Evolutionary conservation across 2,797 vertebrate species (phyloP), one percentile per base, ranked within the genome.

Genomic region (Acanthornis magna): DNA sequence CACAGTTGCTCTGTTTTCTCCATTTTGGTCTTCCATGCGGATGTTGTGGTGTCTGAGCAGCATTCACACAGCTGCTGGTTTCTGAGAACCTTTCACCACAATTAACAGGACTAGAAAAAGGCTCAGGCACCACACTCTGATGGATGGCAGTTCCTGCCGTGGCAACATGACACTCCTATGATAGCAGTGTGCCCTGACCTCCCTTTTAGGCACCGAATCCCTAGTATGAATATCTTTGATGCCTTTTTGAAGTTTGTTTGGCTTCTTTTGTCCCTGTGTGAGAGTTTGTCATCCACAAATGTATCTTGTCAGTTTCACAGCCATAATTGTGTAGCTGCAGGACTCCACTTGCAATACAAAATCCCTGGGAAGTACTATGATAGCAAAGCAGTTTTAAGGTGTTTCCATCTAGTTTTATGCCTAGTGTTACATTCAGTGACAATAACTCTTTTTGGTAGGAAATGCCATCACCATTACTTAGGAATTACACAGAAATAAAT

Each of bases 161-260:
- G 43, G 50, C 77, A 79, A 36, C 21, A 6, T 5, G 11, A 51
- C 2, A 1, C 23, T 67, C 9, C 42, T 53, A 5, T 0, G 4
- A 15, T 29, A 45, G 53, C 10, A 58, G 23, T 16, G 30, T 60
- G 16, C 10, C 27, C 20, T 21, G 4, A 10, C 8, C 8, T 23
- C 13, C 38, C 45, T 68, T 22, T 12, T 57, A 58, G 34, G 51
- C 36, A 21, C 27, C 2, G 7, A 9, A 40, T 82, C 5, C 11
- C 14, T 34, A 32, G 23, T 22, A 14, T 42, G 30, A 53, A 13
- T 58, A 36, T 7, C 21, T 80, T 22, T 27, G 27, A 43, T 29
- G 20, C 3, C 25, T 70, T 75, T 55, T 23, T 3, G 7, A 34
- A 61, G 26, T 26, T 80, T 2, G 1, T 2, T 43, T 38, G 32